These are phyloP conservation scores for Rotaria macrura DNA, from an alignment of 2,888 invertebrate species.

Conservation along the genomic window DNA sequence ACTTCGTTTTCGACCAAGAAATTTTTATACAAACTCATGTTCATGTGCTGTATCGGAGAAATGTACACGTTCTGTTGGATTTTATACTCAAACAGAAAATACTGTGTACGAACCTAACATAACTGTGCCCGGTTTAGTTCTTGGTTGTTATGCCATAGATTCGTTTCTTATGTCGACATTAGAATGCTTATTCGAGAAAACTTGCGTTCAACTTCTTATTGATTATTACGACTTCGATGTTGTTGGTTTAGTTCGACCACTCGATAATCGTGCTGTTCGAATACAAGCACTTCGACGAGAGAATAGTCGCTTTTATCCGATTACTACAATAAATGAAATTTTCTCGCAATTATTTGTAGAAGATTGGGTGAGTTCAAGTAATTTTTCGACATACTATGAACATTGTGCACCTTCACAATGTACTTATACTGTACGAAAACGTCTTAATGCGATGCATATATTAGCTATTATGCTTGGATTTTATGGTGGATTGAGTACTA, in stretches of 20 bases:
- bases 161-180: not conserved
- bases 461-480: not conserved
- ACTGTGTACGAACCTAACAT: not conserved
- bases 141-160: not conserved
- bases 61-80: not conserved
- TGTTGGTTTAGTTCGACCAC: not conserved
- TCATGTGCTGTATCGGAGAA: not conserved
- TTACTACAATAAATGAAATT: not conserved
- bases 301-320: not conserved
- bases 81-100: not conserved
- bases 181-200: not conserved
- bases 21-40: not conserved
- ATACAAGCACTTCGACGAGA: too few species aligned
- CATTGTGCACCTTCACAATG: not conserved
- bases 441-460: not conserved
- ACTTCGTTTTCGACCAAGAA: not conserved
- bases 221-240: not conserved
- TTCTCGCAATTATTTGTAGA: not conserved
- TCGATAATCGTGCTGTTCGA: not conserved
- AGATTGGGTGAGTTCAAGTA: not conserved
- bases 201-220: not conserved
- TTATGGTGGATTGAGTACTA: not conserved
- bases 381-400: not conserved
- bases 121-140: not conserved
- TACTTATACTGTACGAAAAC: not conserved